Conservation (phyloP, 2,888 invertebrate species). For the Loripinus fragilis region DNA sequence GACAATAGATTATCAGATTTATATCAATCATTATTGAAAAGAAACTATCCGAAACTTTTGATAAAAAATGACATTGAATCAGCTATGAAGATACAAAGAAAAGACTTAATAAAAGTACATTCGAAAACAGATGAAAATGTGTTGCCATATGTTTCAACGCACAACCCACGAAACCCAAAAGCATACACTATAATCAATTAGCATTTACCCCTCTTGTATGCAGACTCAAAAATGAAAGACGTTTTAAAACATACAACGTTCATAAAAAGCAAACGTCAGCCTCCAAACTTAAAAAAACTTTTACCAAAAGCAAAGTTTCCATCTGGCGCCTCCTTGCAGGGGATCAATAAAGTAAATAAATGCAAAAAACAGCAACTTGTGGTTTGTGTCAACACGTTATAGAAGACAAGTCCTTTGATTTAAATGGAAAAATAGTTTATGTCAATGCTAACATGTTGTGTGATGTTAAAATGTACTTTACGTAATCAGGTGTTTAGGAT, state of each 20-base stretch:
- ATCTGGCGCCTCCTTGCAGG: background rate
- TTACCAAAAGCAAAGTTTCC: background rate
- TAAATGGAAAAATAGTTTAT: background rate
- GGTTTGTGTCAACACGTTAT: background rate
- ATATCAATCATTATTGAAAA: background rate
- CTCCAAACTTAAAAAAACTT: background rate
- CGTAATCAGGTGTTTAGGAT: background rate
- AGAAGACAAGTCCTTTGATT: background rate
- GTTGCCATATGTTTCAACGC: background rate
- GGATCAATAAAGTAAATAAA: background rate
- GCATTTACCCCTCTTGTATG: background rate
- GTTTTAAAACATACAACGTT: background rate
- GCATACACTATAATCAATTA: background rate
- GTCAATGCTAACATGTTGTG: background rate
- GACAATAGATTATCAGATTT: conserved; percentile 1
- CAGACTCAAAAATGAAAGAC: conserved; percentile 10
- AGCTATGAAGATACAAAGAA: background rate
- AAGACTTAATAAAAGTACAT: background rate
- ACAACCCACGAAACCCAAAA: background rate
- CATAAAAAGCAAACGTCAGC: conserved; percentile 5
- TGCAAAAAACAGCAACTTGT: background rate
- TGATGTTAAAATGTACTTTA: background rate
- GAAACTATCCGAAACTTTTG: background rate
- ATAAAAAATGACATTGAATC: background rate
- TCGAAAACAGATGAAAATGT: background rate